phyloP scores from a whole-genome alignment of 2,797 vertebrate genomes.

The Myiothlypis coronata region DNA sequence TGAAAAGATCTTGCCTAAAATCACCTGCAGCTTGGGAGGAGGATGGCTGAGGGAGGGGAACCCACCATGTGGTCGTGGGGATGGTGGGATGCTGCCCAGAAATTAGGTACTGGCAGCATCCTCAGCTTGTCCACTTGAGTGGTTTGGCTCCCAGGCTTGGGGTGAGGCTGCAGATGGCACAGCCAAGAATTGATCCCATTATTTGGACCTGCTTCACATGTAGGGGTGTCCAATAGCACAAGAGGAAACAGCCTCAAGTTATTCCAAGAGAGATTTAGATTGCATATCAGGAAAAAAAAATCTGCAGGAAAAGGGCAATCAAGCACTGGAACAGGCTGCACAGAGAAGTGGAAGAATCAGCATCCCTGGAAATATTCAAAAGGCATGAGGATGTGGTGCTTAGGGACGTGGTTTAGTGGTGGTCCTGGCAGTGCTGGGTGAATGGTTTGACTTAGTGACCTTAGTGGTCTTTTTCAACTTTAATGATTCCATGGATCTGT shows the following conservation, averaged over 20 bases:
- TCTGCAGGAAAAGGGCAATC: neutral
- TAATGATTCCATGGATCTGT: neutral
- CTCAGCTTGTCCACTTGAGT: neutral
- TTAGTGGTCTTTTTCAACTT: neutral
- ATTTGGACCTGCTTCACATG: neutral
- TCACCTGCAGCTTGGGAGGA: neutral
- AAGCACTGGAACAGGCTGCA: neutral
- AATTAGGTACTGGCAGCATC: neutral
- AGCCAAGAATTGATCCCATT: neutral
- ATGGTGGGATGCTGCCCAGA: neutral
- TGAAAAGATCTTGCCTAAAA: neutral
- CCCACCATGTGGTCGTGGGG: rapidly evolving
- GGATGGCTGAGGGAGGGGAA: neutral
- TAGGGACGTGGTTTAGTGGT: neutral
- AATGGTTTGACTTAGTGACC: neutral
- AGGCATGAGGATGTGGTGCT: neutral
- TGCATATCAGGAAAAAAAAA: neutral
- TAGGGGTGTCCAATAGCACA: neutral
- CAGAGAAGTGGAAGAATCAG: neutral
- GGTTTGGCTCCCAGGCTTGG: neutral
- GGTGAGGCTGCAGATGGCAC: neutral
- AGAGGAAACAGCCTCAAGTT: neutral
- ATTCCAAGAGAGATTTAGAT: neutral
- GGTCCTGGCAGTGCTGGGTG: neutral
- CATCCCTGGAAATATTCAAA: neutral